Evolutionary conservation across 2,113 vertebrate genomes (phyloP), one percentile per base, ranked within the genome.

Genomic region (Ammospiza caudacuta): DNA sequence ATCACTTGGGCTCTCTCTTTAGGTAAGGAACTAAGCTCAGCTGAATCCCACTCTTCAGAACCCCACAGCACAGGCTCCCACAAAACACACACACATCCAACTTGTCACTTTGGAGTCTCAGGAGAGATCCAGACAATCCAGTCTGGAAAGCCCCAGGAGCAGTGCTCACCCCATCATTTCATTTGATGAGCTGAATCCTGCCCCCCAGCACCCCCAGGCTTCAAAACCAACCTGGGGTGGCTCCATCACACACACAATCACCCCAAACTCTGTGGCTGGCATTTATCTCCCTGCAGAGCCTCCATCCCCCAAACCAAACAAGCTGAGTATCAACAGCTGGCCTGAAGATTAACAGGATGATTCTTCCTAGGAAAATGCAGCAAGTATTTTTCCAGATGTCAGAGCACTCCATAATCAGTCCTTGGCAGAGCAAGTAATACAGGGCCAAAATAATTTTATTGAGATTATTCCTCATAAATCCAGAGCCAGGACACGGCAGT

Each of bases 311-410:
- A 85, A 16, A 62, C 21, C 72, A 87, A 90, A 83, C 51, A 59
- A 67, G 54, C 64, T 16, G 31, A 89, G 59, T 22, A 91, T 85
- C 83, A 88, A 55, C 76, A 95, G 68, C 72, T 80, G 76, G 59
- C 55, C 91, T 89, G 68, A 86, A 57, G 51, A 92, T 74, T 58
- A 88, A 25, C 11, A 31, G 13, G 31, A 86, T 21, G 51, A 92
- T 39, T 89, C 80, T 29, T 54, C 93, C 59, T 44, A 73, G 47
- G 82, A 83, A 89, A 90, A 90, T 7, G 28, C 73, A 80, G 64
- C 22, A 63, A 87, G 46, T 70, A 43, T 85, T 94, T 78, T 93
- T 74, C 82, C 92, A 86, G 88, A 92, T 90, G 88, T 86, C 79
- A 76, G 47, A 88, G 55, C 39, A 73, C 35, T 76, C 54, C n/a